Evolutionary conservation across 2,113 vertebrate species (phyloP), one percentile per base, ranked within the genome.

Genomic region (Melanerpes aurifrons): DNA sequence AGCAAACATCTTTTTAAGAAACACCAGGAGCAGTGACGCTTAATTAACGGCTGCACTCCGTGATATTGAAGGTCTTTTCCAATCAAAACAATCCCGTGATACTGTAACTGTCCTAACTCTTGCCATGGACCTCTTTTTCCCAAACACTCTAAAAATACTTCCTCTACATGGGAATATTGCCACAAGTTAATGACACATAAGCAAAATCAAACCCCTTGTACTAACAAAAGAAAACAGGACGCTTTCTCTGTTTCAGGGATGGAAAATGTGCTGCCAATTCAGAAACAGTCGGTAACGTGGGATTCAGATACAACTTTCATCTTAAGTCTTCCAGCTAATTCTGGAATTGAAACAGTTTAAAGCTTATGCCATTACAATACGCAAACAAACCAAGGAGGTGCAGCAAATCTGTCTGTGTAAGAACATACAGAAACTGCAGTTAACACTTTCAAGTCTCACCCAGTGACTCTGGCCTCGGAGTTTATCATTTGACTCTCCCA

Each of bases 401-500:
- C 26, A 66, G 43, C 29, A 45, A 67, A 50, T 15, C 29, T 29
- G 13, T 57, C 76, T 21, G 56, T 48, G 10, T 7, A 14, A 63
- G 28, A 28, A 68, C 22, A 40, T 10, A 48, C 0, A 40, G 61
- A 69, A 85, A 54, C 15, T 37, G 8, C 24, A 45, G 66, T 28
- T 21, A 82, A 79, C 7, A 67, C 1, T 8, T 81, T 77, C 1
- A 31, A 68, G 24, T 68, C 98, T 97, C 40, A 99, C 99, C 99
- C 99, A 99, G 90, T 99, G 99, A 96, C 99, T 99, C 93, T 99
- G 98, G 71, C 99, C 99, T 75, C 99, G 98, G 82, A 99, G 98
- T 96, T 99, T 99, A 97, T 99, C 99, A 50, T 99, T 99, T 40
- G 99, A 99, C 86, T 99, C 99, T 28, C 99, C 99, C 11, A 99